Base-by-base conservation (phyloP, 1,140 invertebrate genomes). In the Bombus impatiens region DNA sequence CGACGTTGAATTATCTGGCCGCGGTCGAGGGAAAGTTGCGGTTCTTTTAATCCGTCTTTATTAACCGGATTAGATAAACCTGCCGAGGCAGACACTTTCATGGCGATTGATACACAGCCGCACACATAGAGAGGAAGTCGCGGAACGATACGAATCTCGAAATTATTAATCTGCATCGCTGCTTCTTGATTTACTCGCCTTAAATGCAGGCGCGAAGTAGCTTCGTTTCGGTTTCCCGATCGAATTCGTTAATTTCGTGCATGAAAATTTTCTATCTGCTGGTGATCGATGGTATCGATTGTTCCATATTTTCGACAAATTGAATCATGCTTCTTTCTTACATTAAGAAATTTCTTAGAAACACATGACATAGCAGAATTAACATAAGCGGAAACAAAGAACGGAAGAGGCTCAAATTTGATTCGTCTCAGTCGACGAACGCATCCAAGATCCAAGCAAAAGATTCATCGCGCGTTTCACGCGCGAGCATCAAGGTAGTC, bases 381-480 rank as follows among this genome's bases (percentile, higher is more conserved):
- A 59, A 59, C 13, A 6, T 32, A 67, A 15, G n/a, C n/a, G n/a
- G 62, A 32, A 32, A 67, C n/a, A 67, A 67, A 32, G 65, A 67
- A 67, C 62, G 65, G 65, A 67, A 67, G n/a, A 32, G 65, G 32
- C 15, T 32, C n/a, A 9, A n/a, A 62, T 62, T 59, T 62, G 65
- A 35, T 67, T 62, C 59, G 59, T 62, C 28, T 28, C 59, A 25
- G 35, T 15, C 15, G 53, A 18, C 47, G 47, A 53, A 53, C 47
- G 47, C 47, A 22, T 53, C 18, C 57, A 25, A 65, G 81, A 67
- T 37, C 3, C n/a, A 40, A 25, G 25, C 25, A 3, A 22, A 47
- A 78, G 75, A 57, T 84, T 78, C 82, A 70, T 70, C 28, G 59
- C 62, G 59, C 74, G 71, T 68, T 70, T 57, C 44, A 35, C 65